Base-by-base conservation (phyloP, 2,888 invertebrate species). In the Oxyteleia sp. region DNA sequence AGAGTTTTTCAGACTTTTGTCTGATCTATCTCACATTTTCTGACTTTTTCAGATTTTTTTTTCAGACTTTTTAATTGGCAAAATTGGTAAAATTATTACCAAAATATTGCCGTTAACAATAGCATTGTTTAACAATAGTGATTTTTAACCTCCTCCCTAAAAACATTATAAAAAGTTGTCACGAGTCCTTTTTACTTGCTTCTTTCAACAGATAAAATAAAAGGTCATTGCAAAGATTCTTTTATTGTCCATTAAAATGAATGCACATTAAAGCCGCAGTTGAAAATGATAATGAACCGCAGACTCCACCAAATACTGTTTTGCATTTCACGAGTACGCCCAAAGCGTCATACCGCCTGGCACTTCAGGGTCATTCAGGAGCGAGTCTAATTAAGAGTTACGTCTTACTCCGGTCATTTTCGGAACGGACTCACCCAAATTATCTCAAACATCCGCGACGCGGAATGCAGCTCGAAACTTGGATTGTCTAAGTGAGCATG, bases 301-400 rank as follows among this genome's bases (percentile, higher is more conserved):
- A 20, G 41, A 49, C 26, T 45, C 32, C 15, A 41, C 45, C 41
- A 32, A 81, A 81, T 75, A 59, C 75, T 69, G 57, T 68, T 74
- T 49, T 8, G 59, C 45, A 49, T 69, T 43, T 43, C 61, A 18
- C 41, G 47, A 66, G 35, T 69, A 41, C 23, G 68, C 53, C 35
- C 29, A 49, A 61, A 66, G 41, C 68, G 51, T 57, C 82, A 64
- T 76, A 69, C 41, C 26, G 49, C 63, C 51, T 23, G 43, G 63
- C 78, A 79, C 78, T 71, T 74, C 78, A 63, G 74, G 74, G 72
- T 86, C 86, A 87, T 87, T 88, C 75, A 20, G 85, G 76, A 85
- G 84, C 84, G 84, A 71, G 80, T 82, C 89, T 87, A 89, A 89
- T 89, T 89, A 88, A 89, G 89, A 87, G 82, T 87, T 83, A 72